Base-by-base conservation (phyloP, 2,113 vertebrate genomes). In the Toxotes jaculatrix region DNA sequence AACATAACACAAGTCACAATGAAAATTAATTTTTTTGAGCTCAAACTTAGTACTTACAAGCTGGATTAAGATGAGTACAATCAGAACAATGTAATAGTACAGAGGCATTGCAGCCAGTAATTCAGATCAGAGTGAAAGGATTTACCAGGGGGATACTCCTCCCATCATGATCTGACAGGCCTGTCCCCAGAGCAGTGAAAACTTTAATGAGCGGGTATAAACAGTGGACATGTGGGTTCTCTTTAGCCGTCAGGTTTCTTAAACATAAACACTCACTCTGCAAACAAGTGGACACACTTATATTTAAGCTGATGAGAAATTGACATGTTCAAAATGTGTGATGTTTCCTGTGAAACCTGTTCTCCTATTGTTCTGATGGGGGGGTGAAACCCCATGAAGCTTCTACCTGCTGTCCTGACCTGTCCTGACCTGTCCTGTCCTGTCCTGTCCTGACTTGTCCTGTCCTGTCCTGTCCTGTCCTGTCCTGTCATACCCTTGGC, bases 401-500 rank as follows among this genome's bases (percentile, higher is more conserved):
- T 84, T 85, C 82, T 84, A 80, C 90, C 89, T 90, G 88, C 89
- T 89, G 88, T 89, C 86, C 86, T 88, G 51, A 72, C 77, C 83
- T 67, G 62, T 38, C 70, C 73, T 71, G 47, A 61, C 40, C 47
- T 77, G 66, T 86, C 47, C 49, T 74, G 65, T 83, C 57, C 74
- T 75, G 79, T 79, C 72, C 59, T 51, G 65, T 57, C 43, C 75
- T 60, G 31, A 32, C 71, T 75, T 73, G 76, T 66, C 57, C 71
- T 60, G 38, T 65, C 68, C 85, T 75, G 19, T 72, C 86, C 69
- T 72, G 79, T 89, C 68, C 79, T 85, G 91, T 91, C 75, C n/a
- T n/a, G n/a, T n/a, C n/a, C n/a, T 47, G 43, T 86, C 85, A 81
- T 86, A 84, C 89, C 91, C 83, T 82, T 91, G 82, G 91, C 92